Evolutionary conservation across 2,113 vertebrate genomes (phyloP), one percentile per base, ranked within the genome.

Genomic region (Colaptes auratus): DNA sequence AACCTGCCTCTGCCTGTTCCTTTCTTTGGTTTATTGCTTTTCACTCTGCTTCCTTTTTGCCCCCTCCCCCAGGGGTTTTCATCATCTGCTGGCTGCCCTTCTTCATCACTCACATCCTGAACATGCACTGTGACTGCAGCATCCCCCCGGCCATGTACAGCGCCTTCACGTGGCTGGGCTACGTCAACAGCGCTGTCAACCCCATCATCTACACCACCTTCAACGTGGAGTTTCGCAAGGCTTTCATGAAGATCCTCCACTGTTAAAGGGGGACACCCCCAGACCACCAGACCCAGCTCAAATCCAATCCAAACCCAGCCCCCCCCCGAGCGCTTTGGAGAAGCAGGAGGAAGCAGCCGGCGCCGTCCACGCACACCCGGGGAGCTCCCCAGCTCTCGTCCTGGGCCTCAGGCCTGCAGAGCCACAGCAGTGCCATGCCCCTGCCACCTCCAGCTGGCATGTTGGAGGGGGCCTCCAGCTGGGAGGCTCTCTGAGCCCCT

Each of bases 131-230:
- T 97, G 98, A 98, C 76, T 99, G 99, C 97, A 98, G 97, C 90
- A 99, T 99, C 88, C 98, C 99, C 1, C 98, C 98, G 7, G 98
- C 98, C 88, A 97, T 99, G 98, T 99, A 99, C 97, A 99, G 98
- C 36, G 99, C 99, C 93, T 99, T 99, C 95, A 99, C 99, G 3
- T 99, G 99, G 99, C 98, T 99, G 78, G 99, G 99, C 84, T 99
- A 99, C 1, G 99, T 99, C 96, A 99, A 99, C 97, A 99, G 99
- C 21, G 99, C 99, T 9, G 98, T 99, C 93, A 99, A 99, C 96
- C 99, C 99, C 35, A 99, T 99, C 94, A 99, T 99, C 90, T 99
- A 99, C 97, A 99, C 99, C 69, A 99, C 99, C 88, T 99, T 99
- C 96, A 99, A 99, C 91, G 97, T 99, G 1, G 99, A 99, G 97